phyloP scores from a whole-genome alignment of 2,113 vertebrate species.

The Urocolius indicus region DNA sequence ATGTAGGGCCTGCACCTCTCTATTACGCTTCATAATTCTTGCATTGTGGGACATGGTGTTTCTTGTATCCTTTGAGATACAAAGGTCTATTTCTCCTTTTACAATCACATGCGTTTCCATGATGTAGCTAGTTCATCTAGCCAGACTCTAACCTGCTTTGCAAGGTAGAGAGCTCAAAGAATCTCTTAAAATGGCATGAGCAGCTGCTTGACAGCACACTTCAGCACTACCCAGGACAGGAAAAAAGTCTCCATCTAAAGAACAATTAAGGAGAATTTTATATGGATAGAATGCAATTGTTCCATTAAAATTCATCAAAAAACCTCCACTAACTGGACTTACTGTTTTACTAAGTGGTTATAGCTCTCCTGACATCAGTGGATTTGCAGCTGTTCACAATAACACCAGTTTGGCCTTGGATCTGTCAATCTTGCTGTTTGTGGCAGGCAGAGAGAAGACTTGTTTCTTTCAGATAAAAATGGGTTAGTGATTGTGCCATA shows the following conservation, averaged over 20 bases:
- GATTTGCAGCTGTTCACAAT: constrained; percentile 56
- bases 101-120: not conserved
- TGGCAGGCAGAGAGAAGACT: not conserved
- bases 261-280: not conserved
- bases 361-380: constrained; percentile 31
- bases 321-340: not conserved
- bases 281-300: not conserved
- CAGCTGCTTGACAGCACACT: not conserved
- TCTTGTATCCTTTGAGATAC: not conserved
- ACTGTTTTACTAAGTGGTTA: not conserved
- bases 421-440: not conserved
- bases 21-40: not conserved
- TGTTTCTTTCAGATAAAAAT: constrained; percentile 22
- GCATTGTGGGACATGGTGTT: rapidly evolving
- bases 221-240: not conserved
- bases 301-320: not conserved
- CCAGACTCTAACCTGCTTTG: not conserved
- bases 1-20: not conserved
- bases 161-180: not conserved
- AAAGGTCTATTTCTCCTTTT: not conserved
- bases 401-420: constrained; percentile 29
- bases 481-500: not conserved
- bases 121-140: not conserved
- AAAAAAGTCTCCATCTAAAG: not conserved
- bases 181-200: rapidly evolving